These are phyloP conservation scores for Nymphalis urticae DNA, from an alignment of 2,888 invertebrate genomes.

Conservation along the genomic window DNA sequence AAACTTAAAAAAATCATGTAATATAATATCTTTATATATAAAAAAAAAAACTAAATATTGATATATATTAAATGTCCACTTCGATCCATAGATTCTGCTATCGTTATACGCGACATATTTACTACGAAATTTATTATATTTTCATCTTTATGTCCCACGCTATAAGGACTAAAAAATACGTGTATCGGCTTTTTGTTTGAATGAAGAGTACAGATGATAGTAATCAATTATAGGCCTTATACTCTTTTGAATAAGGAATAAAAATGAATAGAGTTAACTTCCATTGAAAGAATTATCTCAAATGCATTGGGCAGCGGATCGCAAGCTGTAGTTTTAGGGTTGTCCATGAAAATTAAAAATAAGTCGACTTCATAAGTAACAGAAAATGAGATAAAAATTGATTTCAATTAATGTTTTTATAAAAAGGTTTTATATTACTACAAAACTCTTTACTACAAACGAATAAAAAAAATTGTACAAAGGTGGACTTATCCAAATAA, in stretches of 20 bases:
- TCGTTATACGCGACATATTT: conserved; percentile 2
- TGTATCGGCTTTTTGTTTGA: background rate
- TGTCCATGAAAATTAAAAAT: conserved; percentile 37
- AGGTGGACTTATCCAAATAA: too few species aligned
- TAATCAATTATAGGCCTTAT: conserved; percentile 16
- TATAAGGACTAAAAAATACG: background rate
- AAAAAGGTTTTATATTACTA: too few species aligned
- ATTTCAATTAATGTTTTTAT: too few species aligned
- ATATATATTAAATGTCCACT: background rate
- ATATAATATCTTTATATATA: background rate
- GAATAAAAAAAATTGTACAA: too few species aligned
- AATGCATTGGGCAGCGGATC: conserved; percentile 60
- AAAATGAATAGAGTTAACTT: conserved; percentile 6
- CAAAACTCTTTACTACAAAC: too few species aligned
- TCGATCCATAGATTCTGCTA: conserved; percentile 7
- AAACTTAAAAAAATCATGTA: background rate
- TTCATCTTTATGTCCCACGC: background rate
- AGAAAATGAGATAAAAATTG: too few species aligned
- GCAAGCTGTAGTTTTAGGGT: conserved; percentile 56
- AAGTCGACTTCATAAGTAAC: background rate
- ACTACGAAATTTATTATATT: background rate
- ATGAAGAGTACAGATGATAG: background rate
- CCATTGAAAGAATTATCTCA: conserved; percentile 55
- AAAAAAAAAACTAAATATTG: background rate
- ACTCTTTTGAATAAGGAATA: conserved; percentile 7